phyloP scores from a whole-genome alignment of 1,140 invertebrate species.

The Drosophila littoralis region DNA sequence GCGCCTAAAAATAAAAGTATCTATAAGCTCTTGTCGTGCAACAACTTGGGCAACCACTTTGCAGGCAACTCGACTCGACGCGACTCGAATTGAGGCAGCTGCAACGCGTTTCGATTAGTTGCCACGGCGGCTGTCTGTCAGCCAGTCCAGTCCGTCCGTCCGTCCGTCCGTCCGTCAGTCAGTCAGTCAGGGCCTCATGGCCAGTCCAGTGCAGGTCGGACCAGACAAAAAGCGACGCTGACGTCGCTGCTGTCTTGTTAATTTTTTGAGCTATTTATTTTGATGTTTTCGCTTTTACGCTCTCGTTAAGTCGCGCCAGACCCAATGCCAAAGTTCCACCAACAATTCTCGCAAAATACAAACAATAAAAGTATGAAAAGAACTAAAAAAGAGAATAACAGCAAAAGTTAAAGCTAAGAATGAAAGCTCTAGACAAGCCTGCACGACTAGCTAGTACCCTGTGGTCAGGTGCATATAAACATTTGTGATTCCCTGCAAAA shows the following conservation, averaged over 20 bases:
- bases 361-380: constrained; percentile 34
- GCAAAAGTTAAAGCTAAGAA: constrained; percentile 24
- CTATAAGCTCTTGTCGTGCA: constrained; percentile 72
- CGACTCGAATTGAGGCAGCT: constrained; percentile 58
- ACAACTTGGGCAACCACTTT: constrained; percentile 77
- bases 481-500: no score
- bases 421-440: neutral
- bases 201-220: constrained; percentile 18
- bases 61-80: constrained; percentile 34
- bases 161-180: constrained; percentile 11
- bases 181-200: constrained; percentile 48
- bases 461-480: no score
- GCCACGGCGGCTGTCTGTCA: constrained; percentile 62
- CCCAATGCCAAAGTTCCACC: constrained; percentile 68
- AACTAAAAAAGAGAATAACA: constrained; percentile 19
- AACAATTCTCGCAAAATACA: constrained; percentile 27
- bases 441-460: neutral
- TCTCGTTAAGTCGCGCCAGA: constrained; percentile 76
- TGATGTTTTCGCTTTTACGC: constrained; percentile 82
- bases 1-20: constrained; percentile 74
- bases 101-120: constrained; percentile 82
- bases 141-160: constrained; percentile 31
- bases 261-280: constrained; percentile 83
- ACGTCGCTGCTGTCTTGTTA: constrained; percentile 66
- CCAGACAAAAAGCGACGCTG: constrained; percentile 53